Conservation (phyloP, 2,113 vertebrate species). For the Ceyx margarethae region DNA sequence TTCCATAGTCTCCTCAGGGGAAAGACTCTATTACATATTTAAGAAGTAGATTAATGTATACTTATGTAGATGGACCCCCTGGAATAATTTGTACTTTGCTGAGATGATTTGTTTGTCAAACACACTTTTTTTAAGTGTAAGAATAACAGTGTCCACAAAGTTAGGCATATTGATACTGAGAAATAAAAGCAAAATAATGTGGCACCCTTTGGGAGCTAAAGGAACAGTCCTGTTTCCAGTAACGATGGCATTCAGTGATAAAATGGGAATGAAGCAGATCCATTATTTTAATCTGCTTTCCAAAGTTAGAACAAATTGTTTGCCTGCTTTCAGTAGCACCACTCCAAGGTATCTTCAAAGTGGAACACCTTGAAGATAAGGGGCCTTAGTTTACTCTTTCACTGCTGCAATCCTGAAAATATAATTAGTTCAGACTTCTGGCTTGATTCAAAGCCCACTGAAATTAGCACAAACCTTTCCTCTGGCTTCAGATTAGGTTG, state of each 20-base stretch:
- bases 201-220: background rate
- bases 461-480: background rate
- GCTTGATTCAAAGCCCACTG: background rate
- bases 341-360: background rate
- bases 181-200: background rate
- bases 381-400: background rate
- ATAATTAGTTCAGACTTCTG: background rate
- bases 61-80: slow-evolving; percentile 46
- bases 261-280: background rate
- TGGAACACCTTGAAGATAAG: background rate
- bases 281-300: background rate
- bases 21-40: slow-evolving; percentile 32
- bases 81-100: slow-evolving; percentile 53
- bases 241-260: background rate
- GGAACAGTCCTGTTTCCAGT: background rate
- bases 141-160: background rate
- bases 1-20: slow-evolving; percentile 29
- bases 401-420: background rate
- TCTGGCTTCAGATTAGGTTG: background rate
- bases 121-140: background rate
- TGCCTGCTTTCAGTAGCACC: background rate
- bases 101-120: slow-evolving; percentile 38
- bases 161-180: background rate
- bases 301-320: background rate
- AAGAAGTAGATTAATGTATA: slow-evolving; percentile 55